These are phyloP conservation scores for Umimayanthus chanpuru DNA, from an alignment of 92 coral and sea anemone species.

Conservation along the genomic window DNA sequence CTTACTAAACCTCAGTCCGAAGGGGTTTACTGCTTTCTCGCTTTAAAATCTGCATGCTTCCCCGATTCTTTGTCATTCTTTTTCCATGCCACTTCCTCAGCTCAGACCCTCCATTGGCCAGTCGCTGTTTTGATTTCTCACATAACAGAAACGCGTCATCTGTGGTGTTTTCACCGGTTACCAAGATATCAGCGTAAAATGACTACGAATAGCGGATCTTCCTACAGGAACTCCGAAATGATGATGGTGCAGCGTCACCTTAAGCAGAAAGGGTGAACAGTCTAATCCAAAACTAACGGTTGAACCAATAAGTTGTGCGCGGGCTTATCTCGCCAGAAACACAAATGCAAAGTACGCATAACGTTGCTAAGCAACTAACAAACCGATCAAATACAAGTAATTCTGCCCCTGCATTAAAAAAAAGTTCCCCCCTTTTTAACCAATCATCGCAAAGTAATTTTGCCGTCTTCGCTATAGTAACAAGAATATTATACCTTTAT, in stretches of 20 bases:
- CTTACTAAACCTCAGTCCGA: conserved; percentile 25
- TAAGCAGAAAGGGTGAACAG: conserved; percentile 38
- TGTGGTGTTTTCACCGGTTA: conserved; percentile 32
- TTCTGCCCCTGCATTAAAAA: too few relatives aligned
- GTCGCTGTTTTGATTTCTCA: neutral
- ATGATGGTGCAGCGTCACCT: conserved; percentile 49
- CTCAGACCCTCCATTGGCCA: conserved; percentile 46
- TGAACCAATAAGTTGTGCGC: neutral
- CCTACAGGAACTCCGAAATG: neutral
- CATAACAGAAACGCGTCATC: conserved; percentile 15
- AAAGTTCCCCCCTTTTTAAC: too few relatives aligned
- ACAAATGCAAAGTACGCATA: too few relatives aligned
- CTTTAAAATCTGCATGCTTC: neutral
- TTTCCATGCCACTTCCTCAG: conserved; percentile 43
- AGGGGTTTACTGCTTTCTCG: neutral
- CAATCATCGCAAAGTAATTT: too few relatives aligned
- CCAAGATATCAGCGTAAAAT: conserved; percentile 54
- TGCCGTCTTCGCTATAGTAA: too few relatives aligned
- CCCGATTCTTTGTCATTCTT: conserved; percentile 28
- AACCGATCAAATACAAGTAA: too few relatives aligned
- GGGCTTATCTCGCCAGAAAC: too few relatives aligned
- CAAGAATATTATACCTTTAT: too few relatives aligned
- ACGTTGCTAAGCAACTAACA: too few relatives aligned
- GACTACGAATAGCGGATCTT: conserved; percentile 44
- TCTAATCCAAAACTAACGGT: conserved; percentile 28